Percentiles rank a stretch among this genome's conserved stretches.
phyloP scores from a whole-genome alignment of 1,140 invertebrate species.

The Brachionus angularis region DNA sequence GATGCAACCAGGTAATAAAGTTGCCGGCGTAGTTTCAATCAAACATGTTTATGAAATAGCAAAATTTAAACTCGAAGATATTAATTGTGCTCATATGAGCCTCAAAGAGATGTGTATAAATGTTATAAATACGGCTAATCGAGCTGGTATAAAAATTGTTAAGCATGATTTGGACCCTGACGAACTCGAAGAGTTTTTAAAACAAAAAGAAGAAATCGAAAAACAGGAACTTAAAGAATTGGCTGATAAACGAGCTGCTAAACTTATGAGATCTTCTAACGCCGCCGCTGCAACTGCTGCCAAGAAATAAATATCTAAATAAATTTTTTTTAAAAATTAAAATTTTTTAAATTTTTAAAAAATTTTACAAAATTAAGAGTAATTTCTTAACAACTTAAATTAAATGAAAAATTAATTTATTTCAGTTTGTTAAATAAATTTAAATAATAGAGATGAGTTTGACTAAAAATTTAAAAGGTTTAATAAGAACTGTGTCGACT shows the following conservation, averaged over 20 bases:
- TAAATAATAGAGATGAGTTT: conserved; percentile 7
- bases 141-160: conserved; percentile 81
- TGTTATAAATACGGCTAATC: conserved; percentile 71
- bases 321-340: background rate
- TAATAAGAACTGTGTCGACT: background rate
- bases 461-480: background rate
- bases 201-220: conserved; percentile 69
- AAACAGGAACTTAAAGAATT: conserved; percentile 72
- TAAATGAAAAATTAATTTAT: background rate
- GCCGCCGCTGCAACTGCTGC: background rate
- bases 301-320: background rate
- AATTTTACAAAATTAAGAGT: background rate
- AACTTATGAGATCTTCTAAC: conserved; percentile 71
- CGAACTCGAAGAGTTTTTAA: conserved; percentile 78
- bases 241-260: conserved; percentile 81
- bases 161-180: conserved; percentile 68
- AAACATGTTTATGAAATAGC: conserved; percentile 99
- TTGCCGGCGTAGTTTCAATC: conserved; percentile 80
- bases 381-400: no score
- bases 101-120: conserved; percentile 71
- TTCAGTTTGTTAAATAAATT: background rate
- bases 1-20: conserved; percentile 72
- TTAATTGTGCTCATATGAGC: conserved; percentile 49
- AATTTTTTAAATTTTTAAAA: background rate
- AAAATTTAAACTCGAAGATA: conserved; percentile 82